Conservation (phyloP, 2,113 vertebrate species). For the Otocyon megalotis region DNA sequence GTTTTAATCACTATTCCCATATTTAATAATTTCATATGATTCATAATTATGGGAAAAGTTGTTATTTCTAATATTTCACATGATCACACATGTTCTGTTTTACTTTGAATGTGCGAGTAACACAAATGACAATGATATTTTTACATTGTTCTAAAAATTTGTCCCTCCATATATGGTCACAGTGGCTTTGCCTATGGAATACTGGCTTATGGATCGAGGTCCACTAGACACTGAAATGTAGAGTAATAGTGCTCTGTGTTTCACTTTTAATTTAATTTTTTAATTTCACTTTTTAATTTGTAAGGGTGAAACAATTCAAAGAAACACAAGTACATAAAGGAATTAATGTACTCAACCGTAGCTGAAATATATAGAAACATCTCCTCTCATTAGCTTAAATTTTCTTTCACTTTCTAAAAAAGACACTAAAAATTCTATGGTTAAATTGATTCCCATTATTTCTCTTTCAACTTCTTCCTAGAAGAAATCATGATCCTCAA, state of each 20-base stretch:
- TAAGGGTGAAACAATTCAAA: background rate
- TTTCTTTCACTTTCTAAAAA: background rate
- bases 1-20: conserved; percentile 51
- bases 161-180: background rate
- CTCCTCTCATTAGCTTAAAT: background rate
- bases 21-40: background rate
- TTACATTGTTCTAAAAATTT: background rate
- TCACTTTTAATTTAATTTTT: background rate
- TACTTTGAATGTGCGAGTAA: background rate
- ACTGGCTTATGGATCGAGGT: too few relatives aligned
- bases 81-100: background rate
- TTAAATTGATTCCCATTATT: background rate
- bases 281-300: too few relatives aligned
- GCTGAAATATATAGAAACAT: background rate
- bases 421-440: background rate
- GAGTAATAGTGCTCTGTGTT: background rate
- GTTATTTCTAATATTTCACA: conserved; percentile 24
- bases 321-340: background rate
- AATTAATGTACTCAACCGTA: background rate
- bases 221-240: too few relatives aligned
- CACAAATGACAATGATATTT: background rate
- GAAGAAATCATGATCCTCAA: background rate
- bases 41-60: conserved; percentile 74
- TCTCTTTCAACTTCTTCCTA: background rate
- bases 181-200: background rate